Percentiles rank a stretch among this genome's conserved stretches.
phyloP scores from a whole-genome alignment of 2,797 vertebrate species.

The Hyperoplus lanceolatus region DNA sequence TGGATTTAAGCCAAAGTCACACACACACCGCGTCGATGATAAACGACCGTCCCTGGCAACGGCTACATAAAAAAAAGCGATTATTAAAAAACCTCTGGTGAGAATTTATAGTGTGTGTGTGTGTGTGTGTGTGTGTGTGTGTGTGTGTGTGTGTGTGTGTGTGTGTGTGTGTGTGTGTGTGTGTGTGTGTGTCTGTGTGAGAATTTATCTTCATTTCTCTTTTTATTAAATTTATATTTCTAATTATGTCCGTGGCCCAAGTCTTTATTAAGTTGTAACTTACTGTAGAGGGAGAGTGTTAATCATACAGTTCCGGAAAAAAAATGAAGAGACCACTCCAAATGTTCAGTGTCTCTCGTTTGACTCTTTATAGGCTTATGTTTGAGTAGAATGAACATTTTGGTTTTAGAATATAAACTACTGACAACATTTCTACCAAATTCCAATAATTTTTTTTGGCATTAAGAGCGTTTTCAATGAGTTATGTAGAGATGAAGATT shows the following conservation, averaged over 20 bases:
- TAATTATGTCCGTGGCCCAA: constrained; percentile 19
- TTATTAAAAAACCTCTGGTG: constrained; percentile 9
- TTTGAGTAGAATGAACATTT: too few species aligned
- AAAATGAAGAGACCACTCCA: too few species aligned
- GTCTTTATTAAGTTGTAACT: constrained; percentile 4
- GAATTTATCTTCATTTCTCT: constrained; percentile 9
- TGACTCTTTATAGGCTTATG: too few species aligned
- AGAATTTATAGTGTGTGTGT: background rate
- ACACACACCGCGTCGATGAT: constrained; percentile 14
- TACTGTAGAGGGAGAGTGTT: background rate
- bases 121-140: background rate
- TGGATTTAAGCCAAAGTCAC: constrained; percentile 29
- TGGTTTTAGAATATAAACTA: too few species aligned
- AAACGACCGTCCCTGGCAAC: constrained; percentile 5
- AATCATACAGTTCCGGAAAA: background rate
- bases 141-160: background rate
- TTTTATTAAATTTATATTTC: background rate
- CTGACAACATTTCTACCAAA: too few species aligned
- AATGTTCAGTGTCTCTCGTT: too few species aligned
- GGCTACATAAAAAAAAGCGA: constrained; percentile 20
- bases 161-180: background rate
- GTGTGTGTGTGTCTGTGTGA: background rate
- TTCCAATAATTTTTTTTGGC: too few species aligned
- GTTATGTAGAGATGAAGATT: too few species aligned
- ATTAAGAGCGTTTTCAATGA: too few species aligned